These are phyloP conservation scores for Marronus borbonicus DNA, from an alignment of 2,888 invertebrate species.

Conservation along the genomic window DNA sequence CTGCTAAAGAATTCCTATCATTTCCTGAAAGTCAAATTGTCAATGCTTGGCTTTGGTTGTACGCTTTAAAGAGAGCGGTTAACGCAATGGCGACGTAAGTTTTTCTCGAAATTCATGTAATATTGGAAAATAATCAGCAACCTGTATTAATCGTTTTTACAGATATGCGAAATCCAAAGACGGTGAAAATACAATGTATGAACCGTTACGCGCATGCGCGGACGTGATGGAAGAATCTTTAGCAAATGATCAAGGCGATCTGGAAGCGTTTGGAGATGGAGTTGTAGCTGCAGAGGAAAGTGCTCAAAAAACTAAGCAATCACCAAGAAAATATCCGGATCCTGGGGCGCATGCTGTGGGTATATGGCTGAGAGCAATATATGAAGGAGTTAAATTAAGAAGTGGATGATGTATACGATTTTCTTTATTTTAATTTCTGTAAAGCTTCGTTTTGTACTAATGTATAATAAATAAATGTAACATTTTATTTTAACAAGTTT, in stretches of 20 bases:
- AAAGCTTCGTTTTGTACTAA: not conserved
- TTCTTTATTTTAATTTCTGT: no score
- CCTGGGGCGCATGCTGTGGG: slow-evolving; percentile 76
- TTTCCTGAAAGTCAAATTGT: slow-evolving; percentile 60
- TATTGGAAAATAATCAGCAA: no score
- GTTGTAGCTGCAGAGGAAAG: slow-evolving; percentile 68
- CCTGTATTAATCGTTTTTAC: slow-evolving; percentile 55
- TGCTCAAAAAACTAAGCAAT: slow-evolving; percentile 59
- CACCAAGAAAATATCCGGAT: slow-evolving; percentile 70
- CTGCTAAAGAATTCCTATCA: slow-evolving; percentile 71
- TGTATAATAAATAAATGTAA: not conserved
- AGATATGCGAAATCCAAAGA: slow-evolving; percentile 77
- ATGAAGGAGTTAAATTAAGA: slow-evolving; percentile 70
- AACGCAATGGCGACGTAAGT: slow-evolving; percentile 70
- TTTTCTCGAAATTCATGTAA: not conserved
- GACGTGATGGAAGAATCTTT: slow-evolving; percentile 59
- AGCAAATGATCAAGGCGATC: slow-evolving; percentile 55
- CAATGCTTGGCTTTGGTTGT: slow-evolving; percentile 68
- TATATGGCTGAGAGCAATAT: slow-evolving; percentile 74
- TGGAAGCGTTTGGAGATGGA: slow-evolving; percentile 66
- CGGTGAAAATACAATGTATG: slow-evolving; percentile 80
- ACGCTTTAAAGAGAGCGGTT: slow-evolving; percentile 71
- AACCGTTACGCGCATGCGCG: slow-evolving; percentile 64
- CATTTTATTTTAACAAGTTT: not conserved
- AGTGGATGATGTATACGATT: slow-evolving; percentile 52